phyloP scores from a whole-genome alignment of 2,888 invertebrate species.

The Pterostichus niger region DNA sequence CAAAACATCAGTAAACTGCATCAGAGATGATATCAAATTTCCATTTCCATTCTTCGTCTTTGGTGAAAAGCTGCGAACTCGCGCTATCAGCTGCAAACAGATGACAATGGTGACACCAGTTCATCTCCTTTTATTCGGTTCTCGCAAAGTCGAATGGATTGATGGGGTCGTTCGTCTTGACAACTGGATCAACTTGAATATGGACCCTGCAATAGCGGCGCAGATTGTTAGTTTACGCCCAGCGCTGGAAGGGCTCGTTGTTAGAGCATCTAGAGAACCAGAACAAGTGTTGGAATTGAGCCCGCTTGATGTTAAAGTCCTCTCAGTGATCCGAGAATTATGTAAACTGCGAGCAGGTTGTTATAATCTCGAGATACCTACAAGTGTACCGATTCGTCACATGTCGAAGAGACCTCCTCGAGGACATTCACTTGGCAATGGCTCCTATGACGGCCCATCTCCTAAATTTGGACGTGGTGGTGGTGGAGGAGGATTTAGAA shows the following conservation, averaged over 20 bases:
- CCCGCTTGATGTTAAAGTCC: conserved; percentile 83
- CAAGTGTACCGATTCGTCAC: conserved; percentile 77
- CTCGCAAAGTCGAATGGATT: conserved; percentile 91
- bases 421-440: conserved; percentile 75
- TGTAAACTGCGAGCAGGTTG: conserved; percentile 90
- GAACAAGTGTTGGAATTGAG: conserved; percentile 85
- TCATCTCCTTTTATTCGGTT: conserved; percentile 94
- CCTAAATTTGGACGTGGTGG: conserved; percentile 76
- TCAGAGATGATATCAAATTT: conserved; percentile 89
- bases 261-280: conserved; percentile 89
- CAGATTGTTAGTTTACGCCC: conserved; percentile 92
- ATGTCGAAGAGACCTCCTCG: conserved; percentile 79
- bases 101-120: conserved; percentile 96
- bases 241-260: conserved; percentile 91
- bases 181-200: conserved; percentile 95
- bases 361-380: conserved; percentile 79
- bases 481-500: conserved; percentile 70
- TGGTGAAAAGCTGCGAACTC: conserved; percentile 97
- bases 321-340: conserved; percentile 85
- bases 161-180: conserved; percentile 90
- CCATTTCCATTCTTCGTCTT: conserved; percentile 98
- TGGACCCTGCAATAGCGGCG: conserved; percentile 89
- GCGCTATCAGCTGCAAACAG: conserved; percentile 97
- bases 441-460: conserved; percentile 73
- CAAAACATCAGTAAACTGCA: conserved; percentile 97